A percentile compares a stretch with the other conserved stretches of the same genome.
Evolutionary conservation across 23 tunicate species (phyloP).

Genomic region (Corella eumyota): DNA sequence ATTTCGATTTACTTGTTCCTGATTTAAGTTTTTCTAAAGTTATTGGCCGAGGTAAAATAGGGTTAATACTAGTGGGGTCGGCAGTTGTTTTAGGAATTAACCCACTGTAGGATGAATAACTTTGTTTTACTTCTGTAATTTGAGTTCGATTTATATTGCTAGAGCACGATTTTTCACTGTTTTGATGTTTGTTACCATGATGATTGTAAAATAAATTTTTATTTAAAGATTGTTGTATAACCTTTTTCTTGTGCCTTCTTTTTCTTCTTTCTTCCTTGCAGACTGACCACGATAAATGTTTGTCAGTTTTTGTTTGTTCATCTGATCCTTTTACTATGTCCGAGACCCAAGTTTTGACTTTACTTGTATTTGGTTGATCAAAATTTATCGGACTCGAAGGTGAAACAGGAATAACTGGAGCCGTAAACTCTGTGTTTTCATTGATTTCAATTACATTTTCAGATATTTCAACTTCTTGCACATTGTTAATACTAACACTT

Average conservation of each 20-base stretch:
- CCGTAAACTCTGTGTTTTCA: slow-evolving; percentile 12
- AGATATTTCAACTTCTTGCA: slow-evolving; percentile 13
- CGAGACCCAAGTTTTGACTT: background rate
- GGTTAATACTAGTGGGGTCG: slow-evolving; percentile 49
- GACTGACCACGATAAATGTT: slow-evolving; percentile 33
- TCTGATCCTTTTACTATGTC: background rate
- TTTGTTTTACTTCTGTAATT: slow-evolving; percentile 11
- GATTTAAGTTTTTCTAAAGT: too few species aligned
- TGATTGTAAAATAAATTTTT: too few species aligned
- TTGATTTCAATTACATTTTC: slow-evolving; percentile 38
- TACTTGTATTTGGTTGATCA: background rate
- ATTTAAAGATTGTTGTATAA: too few species aligned
- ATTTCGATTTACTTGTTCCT: too few species aligned
- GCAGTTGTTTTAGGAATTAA: slow-evolving; percentile 74
- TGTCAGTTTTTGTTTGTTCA: background rate
- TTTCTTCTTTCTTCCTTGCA: slow-evolving; percentile 43
- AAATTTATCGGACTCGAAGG: too few species aligned
- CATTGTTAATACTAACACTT: background rate
- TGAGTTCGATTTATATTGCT: slow-evolving; percentile 16
- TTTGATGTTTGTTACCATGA: background rate
- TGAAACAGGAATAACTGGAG: too few species aligned
- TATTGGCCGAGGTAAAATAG: too few species aligned
- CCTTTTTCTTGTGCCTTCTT: slow-evolving; percentile 22
- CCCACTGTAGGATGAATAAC: slow-evolving; percentile 14
- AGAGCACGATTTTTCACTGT: slow-evolving; percentile 3